phyloP scores from a whole-genome alignment of 2,797 vertebrate genomes.

The Setipinna tenuifilis region DNA sequence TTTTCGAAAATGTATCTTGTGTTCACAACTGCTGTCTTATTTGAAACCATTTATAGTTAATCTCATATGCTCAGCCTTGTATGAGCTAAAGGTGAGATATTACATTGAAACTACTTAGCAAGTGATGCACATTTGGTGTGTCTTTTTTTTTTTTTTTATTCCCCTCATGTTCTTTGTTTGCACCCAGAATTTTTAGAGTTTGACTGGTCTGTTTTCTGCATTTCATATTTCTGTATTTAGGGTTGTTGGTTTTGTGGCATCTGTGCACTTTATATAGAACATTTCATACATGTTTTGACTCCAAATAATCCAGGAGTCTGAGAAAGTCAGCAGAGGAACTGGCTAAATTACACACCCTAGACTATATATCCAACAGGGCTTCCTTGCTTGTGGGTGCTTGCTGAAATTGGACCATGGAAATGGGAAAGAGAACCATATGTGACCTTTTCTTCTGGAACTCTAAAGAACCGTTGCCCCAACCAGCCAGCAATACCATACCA shows the following conservation, averaged over 20 bases:
- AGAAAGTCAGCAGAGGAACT: not conserved
- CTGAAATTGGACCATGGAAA: conserved; percentile 19
- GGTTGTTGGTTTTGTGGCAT: not conserved
- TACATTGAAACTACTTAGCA: not conserved
- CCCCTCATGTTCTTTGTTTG: not conserved
- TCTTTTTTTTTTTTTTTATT: not conserved
- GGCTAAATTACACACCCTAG: not conserved
- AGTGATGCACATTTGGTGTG: not conserved
- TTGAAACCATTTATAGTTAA: not conserved
- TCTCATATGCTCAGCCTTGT: not conserved
- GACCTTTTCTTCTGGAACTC: conserved; percentile 13
- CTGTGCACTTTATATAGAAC: not conserved
- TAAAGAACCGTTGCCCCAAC: not conserved
- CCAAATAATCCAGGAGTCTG: not conserved
- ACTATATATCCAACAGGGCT: not conserved
- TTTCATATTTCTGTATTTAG: not conserved
- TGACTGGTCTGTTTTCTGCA: not conserved
- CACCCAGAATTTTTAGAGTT: not conserved
- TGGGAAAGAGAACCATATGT: conserved; percentile 27
- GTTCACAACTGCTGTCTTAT: not conserved
- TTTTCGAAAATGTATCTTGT: not conserved
- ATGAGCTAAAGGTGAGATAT: not conserved
- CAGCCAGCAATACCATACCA: conserved; percentile 10
- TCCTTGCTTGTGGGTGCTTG: not conserved
- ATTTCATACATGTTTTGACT: not conserved